A percentile compares a stretch with the other conserved stretches of the same genome.
Evolutionary conservation across 2,797 vertebrate species (phyloP).

Genomic region (Neopelma chrysocephalum): DNA sequence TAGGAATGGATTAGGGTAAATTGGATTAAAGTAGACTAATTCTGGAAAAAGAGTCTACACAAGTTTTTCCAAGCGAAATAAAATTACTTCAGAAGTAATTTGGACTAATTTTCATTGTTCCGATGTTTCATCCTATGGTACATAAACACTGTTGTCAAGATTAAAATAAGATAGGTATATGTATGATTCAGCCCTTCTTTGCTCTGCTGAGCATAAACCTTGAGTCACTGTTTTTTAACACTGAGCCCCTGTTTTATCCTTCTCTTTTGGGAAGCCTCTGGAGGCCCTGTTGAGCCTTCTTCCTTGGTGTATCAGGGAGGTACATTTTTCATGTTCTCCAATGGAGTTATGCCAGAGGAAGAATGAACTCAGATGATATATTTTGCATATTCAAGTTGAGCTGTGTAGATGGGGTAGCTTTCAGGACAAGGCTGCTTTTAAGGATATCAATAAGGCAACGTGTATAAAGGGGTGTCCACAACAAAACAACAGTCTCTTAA

Average conservation of each 20-base stretch:
- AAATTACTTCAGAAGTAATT: not conserved
- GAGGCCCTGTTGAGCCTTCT: not conserved
- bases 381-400: not conserved
- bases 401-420: not conserved
- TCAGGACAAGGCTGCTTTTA: not conserved
- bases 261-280: not conserved
- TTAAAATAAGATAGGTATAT: not conserved
- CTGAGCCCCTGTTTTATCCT: not conserved
- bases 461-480: not conserved
- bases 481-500: not conserved
- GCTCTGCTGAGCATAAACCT: not conserved
- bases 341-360: not conserved
- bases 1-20: constrained; percentile 41
- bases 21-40: constrained; percentile 38
- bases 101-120: not conserved
- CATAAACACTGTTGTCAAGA: not conserved
- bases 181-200: not conserved
- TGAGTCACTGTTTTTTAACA: not conserved
- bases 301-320: not conserved
- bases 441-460: not conserved
- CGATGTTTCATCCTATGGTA: not conserved
- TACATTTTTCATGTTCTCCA: not conserved
- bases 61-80: not conserved
- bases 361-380: not conserved
- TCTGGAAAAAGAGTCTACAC: not conserved